These are phyloP conservation scores for Cottus gobio DNA, from an alignment of 2,113 vertebrate genomes.

Conservation along the genomic window DNA sequence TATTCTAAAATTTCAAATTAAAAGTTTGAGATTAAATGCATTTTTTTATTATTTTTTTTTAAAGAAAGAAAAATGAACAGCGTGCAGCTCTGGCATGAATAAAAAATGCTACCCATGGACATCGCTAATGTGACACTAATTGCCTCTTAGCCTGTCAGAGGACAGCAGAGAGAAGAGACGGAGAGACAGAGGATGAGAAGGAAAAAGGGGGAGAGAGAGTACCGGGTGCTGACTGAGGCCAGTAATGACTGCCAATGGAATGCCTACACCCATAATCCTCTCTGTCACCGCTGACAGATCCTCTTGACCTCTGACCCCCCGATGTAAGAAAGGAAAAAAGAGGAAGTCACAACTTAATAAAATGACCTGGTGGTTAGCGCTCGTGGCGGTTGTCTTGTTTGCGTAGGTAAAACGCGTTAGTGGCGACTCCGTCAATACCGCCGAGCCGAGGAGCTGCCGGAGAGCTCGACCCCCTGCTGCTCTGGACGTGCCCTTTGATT, in stretches of 20 bases:
- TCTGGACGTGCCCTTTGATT: conserved; percentile 57
- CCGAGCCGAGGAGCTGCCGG: neutral
- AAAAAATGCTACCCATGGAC: conserved; percentile 74
- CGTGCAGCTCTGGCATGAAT: conserved; percentile 49
- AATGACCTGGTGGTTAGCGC: conserved; percentile 67
- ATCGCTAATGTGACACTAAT: conserved; percentile 87
- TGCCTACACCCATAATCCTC: conserved; percentile 84
- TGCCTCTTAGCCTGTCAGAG: conserved; percentile 82
- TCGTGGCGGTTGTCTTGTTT: conserved; percentile 48
- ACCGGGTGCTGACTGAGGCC: conserved; percentile 77
- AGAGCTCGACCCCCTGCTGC: conserved; percentile 23
- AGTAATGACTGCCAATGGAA: conserved; percentile 84
- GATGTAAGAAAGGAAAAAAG: conserved; percentile 77
- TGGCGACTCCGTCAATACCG: conserved; percentile 5
- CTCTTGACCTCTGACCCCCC: conserved; percentile 83
- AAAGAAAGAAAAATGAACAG: conserved; percentile 30
- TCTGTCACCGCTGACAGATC: conserved; percentile 84
- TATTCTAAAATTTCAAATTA: neutral
- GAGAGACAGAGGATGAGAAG: conserved; percentile 72
- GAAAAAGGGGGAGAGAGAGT: conserved; percentile 57
- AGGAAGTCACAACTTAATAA: conserved; percentile 82
- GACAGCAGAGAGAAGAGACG: conserved; percentile 76
- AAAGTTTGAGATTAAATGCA: neutral
- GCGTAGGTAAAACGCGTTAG: neutral
- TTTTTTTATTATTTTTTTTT: conserved; percentile 5